Conservation (phyloP, 2,113 vertebrate genomes). For the Lampris incognitus region DNA sequence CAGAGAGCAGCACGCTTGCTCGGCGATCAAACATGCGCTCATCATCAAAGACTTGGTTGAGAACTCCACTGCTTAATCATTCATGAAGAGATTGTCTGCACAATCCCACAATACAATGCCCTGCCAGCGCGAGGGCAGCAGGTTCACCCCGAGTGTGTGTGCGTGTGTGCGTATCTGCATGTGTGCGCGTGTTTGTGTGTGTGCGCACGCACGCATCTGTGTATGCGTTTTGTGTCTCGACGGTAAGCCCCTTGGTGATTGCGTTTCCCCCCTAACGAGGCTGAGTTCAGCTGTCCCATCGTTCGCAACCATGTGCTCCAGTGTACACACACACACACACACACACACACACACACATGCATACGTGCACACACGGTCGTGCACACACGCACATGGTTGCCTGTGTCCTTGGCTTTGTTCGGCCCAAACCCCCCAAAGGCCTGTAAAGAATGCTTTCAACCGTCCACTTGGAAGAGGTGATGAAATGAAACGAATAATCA, state of each 20-base stretch:
- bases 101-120: constrained; percentile 81
- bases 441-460: constrained; percentile 77
- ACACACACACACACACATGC: not conserved
- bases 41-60: constrained; percentile 77
- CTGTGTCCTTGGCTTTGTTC: constrained; percentile 74
- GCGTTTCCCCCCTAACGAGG: constrained; percentile 75
- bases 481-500: constrained; percentile 79
- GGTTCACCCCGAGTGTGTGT: constrained; percentile 66
- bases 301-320: not conserved
- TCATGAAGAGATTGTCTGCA: constrained; percentile 80
- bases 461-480: constrained; percentile 78
- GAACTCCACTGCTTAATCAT: constrained; percentile 80
- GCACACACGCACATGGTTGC: constrained; percentile 18
- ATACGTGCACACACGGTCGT: not conserved
- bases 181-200: constrained; percentile 19
- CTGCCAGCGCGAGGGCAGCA: constrained; percentile 76
- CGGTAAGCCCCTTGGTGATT: constrained; percentile 78
- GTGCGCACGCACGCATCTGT: constrained; percentile 54
- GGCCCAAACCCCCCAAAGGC: constrained; percentile 65
- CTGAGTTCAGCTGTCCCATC: constrained; percentile 76
- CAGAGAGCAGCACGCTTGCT: constrained; percentile 31
- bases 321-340: not conserved
- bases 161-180: constrained; percentile 54
- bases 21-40: constrained; percentile 75
- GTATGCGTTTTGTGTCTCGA: constrained; percentile 57